phyloP scores from a whole-genome alignment of 2,113 vertebrate genomes.

The Xiphophorus hellerii region DNA sequence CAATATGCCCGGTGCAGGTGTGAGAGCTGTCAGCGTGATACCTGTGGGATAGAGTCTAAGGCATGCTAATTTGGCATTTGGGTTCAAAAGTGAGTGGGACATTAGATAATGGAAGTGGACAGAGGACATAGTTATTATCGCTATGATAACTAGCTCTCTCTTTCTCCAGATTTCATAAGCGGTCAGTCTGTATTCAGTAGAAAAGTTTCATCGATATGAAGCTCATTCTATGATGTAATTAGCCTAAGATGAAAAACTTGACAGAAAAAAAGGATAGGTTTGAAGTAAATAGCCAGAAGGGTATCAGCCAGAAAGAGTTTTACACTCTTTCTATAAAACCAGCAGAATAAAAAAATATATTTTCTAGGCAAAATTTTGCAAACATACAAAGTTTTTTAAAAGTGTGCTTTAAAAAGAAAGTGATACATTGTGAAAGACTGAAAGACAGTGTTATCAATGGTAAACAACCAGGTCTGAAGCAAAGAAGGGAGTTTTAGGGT shows the following conservation, averaged over 20 bases:
- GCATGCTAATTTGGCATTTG: constrained; percentile 81
- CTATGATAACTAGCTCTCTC: constrained; percentile 46
- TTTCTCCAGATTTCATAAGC: constrained; percentile 28
- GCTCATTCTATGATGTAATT: constrained; percentile 16
- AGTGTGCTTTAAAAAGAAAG: too few species aligned
- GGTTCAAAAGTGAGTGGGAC: constrained; percentile 64
- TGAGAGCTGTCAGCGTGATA: constrained; percentile 48
- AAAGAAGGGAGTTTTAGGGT: too few species aligned
- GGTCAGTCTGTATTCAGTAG: constrained; percentile 29
- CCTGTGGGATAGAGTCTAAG: constrained; percentile 41
- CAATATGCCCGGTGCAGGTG: constrained; percentile 34
- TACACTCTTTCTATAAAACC: background rate
- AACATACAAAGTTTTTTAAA: too few species aligned
- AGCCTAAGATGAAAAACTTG: background rate
- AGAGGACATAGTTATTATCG: constrained; percentile 47
- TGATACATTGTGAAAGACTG: too few species aligned
- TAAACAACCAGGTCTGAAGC: too few species aligned
- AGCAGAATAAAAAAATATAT: background rate
- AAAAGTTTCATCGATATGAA: constrained; percentile 17
- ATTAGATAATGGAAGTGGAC: constrained; percentile 66
- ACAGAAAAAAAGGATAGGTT: background rate
- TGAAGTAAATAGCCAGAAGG: background rate
- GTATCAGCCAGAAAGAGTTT: too few species aligned
- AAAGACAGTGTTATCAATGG: too few species aligned
- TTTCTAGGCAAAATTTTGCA: too few species aligned